A percentile compares a stretch with the other conserved stretches of the same genome.
phyloP scores from a whole-genome alignment of 2,113 vertebrate genomes.

The Labeo catla region DNA sequence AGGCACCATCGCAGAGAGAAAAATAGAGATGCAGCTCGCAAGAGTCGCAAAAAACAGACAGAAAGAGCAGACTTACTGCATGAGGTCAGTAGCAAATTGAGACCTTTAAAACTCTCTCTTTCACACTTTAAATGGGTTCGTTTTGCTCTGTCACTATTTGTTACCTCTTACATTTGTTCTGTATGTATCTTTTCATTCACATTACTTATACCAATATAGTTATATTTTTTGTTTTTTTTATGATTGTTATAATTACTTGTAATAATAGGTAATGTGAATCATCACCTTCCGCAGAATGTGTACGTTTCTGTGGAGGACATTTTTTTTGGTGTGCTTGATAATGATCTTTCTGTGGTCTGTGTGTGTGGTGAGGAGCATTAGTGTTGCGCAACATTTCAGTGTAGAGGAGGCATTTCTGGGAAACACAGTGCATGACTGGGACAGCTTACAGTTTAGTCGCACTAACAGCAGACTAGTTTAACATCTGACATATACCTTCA shows the following conservation, averaged over 20 bases:
- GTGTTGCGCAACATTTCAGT: constrained; percentile 61
- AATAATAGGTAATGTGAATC: background rate
- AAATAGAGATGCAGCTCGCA: constrained; percentile 80
- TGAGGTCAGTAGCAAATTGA: constrained; percentile 69
- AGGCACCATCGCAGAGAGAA: constrained; percentile 70
- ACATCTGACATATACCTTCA: background rate
- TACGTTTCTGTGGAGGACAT: background rate
- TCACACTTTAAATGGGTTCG: background rate
- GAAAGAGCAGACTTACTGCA: constrained; percentile 82
- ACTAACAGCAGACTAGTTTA: no score
- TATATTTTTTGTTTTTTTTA: background rate
- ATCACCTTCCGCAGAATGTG: no score
- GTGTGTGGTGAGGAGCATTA: background rate
- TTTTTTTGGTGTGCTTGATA: background rate
- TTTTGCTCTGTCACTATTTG: background rate
- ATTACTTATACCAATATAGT: background rate
- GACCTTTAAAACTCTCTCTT: background rate
- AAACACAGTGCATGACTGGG: constrained; percentile 69
- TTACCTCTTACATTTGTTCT: background rate
- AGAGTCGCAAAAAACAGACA: constrained; percentile 81
- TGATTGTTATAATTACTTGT: background rate
- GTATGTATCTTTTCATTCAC: background rate
- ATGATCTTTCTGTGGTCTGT: background rate
- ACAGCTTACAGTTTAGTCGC: constrained; percentile 15
- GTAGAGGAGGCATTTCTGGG: constrained; percentile 71